phyloP scores from a whole-genome alignment of 2,797 vertebrate species.

The Cheirogaleus major region DNA sequence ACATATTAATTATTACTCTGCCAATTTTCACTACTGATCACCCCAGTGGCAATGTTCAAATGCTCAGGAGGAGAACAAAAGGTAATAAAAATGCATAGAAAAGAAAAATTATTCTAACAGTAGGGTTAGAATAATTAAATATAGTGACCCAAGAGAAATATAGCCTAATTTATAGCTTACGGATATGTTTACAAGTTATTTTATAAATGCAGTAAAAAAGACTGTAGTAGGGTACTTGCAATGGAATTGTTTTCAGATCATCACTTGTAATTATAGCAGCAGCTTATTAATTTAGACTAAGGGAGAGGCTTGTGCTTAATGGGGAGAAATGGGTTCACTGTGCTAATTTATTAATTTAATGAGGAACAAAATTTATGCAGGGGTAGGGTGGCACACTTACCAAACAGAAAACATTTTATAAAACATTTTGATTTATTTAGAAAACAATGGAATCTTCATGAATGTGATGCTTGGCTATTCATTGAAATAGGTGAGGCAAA shows the following conservation, averaged over 20 bases:
- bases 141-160: conserved; percentile 52
- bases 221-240: neutral
- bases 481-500: neutral
- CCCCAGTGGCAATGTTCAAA: neutral
- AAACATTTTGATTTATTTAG: neutral
- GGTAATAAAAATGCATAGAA: conserved; percentile 42
- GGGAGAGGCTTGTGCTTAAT: neutral
- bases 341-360: conserved; percentile 40
- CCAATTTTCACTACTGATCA: neutral
- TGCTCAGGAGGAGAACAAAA: neutral
- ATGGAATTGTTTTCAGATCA: conserved; percentile 32
- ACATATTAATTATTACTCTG: conserved; percentile 18
- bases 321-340: neutral
- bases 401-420: neutral
- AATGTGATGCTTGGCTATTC: neutral
- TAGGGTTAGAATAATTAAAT: conserved; percentile 54
- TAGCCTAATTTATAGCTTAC: conserved; percentile 2
- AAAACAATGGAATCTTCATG: neutral
- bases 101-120: conserved; percentile 27
- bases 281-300: conserved; percentile 39
- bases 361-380: neutral
- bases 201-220: conserved; percentile 53
- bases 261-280: conserved; percentile 31
- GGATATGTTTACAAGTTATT: conserved; percentile 45
- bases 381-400: neutral